Conservation (phyloP, 2,797 vertebrate species). For the Octomys mimax region DNA sequence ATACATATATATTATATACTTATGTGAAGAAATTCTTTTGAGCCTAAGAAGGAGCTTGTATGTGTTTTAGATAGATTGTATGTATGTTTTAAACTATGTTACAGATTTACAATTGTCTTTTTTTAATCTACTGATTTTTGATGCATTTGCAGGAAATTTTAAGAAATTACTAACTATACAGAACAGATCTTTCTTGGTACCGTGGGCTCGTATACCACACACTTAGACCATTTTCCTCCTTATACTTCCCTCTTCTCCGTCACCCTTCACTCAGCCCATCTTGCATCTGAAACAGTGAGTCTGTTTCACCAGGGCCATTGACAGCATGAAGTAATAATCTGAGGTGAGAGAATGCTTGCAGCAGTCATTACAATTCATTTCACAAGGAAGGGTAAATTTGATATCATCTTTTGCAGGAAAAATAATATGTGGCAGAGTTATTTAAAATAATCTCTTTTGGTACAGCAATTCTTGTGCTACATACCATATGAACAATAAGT, state of each 20-base stretch:
- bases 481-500: neutral
- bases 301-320: conserved; percentile 5
- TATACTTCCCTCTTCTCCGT: neutral
- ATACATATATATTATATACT: too few relatives aligned
- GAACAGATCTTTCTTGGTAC: neutral
- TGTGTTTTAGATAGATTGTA: too few relatives aligned
- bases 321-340: conserved; percentile 36
- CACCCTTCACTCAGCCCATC: neutral
- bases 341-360: neutral
- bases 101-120: too few relatives aligned
- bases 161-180: neutral
- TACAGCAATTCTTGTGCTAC: neutral
- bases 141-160: too few relatives aligned
- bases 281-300: neutral
- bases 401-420: neutral
- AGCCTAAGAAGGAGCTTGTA: too few relatives aligned
- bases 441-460: neutral
- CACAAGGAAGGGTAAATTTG: neutral
- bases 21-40: too few relatives aligned
- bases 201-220: neutral
- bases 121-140: too few relatives aligned
- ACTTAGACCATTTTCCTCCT: neutral
- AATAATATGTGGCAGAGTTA: neutral
- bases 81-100: too few relatives aligned
- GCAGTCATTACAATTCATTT: neutral